phyloP scores from a whole-genome alignment of 2,113 vertebrate genomes.

The Oreochromis niloticus region DNA sequence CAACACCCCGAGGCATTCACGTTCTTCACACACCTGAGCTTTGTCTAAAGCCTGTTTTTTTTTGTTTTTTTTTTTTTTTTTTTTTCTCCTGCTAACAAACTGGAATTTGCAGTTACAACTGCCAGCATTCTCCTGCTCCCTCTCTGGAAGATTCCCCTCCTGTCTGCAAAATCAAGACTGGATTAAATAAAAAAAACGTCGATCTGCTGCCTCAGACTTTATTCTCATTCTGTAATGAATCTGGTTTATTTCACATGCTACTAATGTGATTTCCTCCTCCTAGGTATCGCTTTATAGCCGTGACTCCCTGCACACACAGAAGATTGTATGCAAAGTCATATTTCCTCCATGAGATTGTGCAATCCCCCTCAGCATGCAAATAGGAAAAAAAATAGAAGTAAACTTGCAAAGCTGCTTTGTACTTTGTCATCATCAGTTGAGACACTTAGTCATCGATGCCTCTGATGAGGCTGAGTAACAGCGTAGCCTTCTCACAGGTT shows the following conservation, averaged over 20 bases:
- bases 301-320: neutral
- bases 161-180: neutral
- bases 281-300: neutral
- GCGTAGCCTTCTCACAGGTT: neutral
- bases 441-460: neutral
- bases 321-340: conserved; percentile 13
- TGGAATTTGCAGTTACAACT: conserved; percentile 28
- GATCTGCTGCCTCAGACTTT: neutral
- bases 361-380: neutral
- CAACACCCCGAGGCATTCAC: neutral
- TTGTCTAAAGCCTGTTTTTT: neutral
- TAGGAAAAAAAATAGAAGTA: neutral
- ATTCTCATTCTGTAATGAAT: neutral
- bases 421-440: neutral
- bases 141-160: neutral
- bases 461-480: neutral
- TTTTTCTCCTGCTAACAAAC: conserved; percentile 4
- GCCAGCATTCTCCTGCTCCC: neutral
- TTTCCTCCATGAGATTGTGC: conserved; percentile 3
- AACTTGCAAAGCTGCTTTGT: neutral
- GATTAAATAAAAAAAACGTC: fast-evolving
- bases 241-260: neutral
- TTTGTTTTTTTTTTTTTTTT: neutral
- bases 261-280: neutral
- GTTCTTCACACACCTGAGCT: neutral